Evolutionary conservation across 2,797 vertebrate species (phyloP), one percentile per base, ranked within the genome.

Genomic region (Melanotaenia pygmaea): DNA sequence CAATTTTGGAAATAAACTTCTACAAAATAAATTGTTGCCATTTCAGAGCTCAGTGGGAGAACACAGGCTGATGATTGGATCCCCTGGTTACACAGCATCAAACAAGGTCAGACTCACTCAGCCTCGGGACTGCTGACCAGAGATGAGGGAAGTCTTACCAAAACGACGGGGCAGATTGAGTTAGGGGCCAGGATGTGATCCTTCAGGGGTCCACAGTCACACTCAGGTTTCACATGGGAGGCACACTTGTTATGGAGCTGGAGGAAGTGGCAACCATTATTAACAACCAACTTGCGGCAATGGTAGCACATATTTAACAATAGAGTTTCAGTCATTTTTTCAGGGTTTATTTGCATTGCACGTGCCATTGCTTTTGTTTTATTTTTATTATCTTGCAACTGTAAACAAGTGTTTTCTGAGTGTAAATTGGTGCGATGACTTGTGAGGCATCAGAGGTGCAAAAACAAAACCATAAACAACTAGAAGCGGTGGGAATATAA

Each of bases 201-300:
- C 89, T 96, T 97, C 92, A 98, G 89, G 78, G 94, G 93, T 86
- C 97, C 97, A 50, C 96, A 97, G 91, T 98, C 96, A 93, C 97
- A 98, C 90, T 97, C 96, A 1, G 96, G 97, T 88, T 96, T 98
- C 79, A 99, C 92, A 74, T 98, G 96, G 74, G 97, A 98, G 81
- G 97, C 97, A 88, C 97, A 98, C 92, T 98, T 98, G 92, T 98
- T 98, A 93, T 98, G 97, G 76, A 98, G 93, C 97, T 98, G 87
- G 76, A 81, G 72, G 71, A 82, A 67, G 70, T 75, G 72, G 76
- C 54, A 71, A 64, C 40, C 26, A 7, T 82, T 57, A 85, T 86
- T 83, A 79, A 71, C 72, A 79, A 30, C 50, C 54, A 74, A 67
- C 64, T 57, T 3, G n/a, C 32, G 34, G 69, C 66, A 60, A 64